Evolutionary conservation across 2,888 invertebrate genomes (phyloP).

Genomic region (Bugula neritina): DNA sequence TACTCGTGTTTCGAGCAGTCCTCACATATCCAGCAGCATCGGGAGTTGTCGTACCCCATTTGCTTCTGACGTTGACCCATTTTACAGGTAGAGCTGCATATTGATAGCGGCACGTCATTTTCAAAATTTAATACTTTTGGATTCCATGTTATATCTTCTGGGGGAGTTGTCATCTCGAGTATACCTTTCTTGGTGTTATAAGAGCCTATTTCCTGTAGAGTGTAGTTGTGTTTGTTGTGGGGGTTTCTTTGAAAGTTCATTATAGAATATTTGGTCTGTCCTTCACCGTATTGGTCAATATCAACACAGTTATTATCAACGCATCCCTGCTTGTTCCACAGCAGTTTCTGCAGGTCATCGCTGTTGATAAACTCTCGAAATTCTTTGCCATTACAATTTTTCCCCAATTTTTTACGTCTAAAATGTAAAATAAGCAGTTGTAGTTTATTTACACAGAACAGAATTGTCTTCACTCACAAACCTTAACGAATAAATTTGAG

Average conservation of each 20-base stretch:
- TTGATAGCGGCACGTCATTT: slow-evolving; percentile 29
- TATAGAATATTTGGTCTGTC: neutral
- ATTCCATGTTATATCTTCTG: neutral
- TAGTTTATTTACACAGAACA: too few species aligned
- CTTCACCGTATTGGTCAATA: neutral
- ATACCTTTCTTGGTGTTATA: neutral
- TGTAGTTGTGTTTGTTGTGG: neutral
- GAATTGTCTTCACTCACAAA: too few species aligned
- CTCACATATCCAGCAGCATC: slow-evolving; percentile 38
- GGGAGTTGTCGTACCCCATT: slow-evolving; percentile 29
- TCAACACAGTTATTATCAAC: neutral
- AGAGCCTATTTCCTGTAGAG: neutral
- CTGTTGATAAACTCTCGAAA: slow-evolving; percentile 6
- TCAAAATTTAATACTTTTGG: slow-evolving; percentile 14
- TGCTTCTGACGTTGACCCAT: slow-evolving; percentile 32
- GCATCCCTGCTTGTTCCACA: neutral
- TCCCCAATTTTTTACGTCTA: neutral
- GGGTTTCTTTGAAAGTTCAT: slow-evolving; percentile 1
- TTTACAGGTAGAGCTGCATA: slow-evolving; percentile 34
- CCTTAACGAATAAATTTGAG: too few species aligned
- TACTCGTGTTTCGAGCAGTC: slow-evolving; percentile 34
- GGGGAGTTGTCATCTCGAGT: neutral
- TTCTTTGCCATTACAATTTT: neutral
- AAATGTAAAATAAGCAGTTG: too few species aligned
- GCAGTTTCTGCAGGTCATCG: neutral